Evolutionary conservation across 2,888 invertebrate species (phyloP).

Genomic region (Drosophila melanosoma): DNA sequence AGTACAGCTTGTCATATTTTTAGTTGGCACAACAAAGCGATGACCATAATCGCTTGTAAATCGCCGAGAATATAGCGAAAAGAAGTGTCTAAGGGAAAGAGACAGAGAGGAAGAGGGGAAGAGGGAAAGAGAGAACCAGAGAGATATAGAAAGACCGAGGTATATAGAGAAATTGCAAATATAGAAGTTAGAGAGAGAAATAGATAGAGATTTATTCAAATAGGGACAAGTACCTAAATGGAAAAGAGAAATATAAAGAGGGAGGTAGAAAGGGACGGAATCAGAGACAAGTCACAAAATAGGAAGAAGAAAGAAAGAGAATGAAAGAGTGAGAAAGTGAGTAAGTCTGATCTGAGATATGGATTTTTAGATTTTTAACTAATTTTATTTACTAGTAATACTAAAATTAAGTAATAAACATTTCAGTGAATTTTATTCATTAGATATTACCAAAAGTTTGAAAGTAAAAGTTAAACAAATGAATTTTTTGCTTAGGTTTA

Average conservation of each 20-base stretch:
- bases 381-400: no score
- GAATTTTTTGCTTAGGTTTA: not conserved
- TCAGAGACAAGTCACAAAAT: not conserved
- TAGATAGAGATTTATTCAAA: not conserved
- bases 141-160: not conserved
- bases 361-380: not conserved
- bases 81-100: not conserved
- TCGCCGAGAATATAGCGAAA: slow-evolving; percentile 4
- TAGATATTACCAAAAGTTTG: not conserved
- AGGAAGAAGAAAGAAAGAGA: not conserved
- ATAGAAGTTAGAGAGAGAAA: not conserved
- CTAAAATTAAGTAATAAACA: not conserved
- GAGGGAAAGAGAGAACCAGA: not conserved
- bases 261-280: not conserved
- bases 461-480: not conserved
- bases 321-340: not conserved
- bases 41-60: slow-evolving; percentile 66
- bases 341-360: not conserved
- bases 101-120: not conserved
- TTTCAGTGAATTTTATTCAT: not conserved
- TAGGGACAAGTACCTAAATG: no score
- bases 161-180: not conserved
- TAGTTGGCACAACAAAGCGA: slow-evolving; percentile 71
- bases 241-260: not conserved
- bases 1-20: slow-evolving; percentile 67